Evolutionary conservation across 2,888 invertebrate genomes (phyloP).

Genomic region (Limnephilus lunatus): DNA sequence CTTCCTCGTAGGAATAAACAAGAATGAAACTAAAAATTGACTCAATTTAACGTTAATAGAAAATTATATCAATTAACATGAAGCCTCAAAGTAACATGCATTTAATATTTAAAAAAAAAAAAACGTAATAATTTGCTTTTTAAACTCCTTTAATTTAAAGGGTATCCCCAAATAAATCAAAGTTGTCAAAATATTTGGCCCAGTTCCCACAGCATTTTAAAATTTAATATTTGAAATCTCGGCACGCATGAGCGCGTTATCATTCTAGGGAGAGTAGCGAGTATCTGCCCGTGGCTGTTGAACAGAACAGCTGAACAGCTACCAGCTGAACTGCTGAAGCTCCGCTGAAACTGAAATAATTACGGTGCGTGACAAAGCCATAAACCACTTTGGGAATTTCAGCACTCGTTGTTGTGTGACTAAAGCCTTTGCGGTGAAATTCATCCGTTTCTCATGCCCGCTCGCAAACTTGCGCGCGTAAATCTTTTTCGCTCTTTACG

Average conservation of each 20-base stretch:
- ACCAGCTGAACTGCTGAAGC: background rate
- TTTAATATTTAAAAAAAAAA: background rate
- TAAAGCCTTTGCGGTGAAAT: constrained; percentile 36
- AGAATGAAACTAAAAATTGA: too few relatives aligned
- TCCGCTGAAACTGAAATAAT: constrained; percentile 44
- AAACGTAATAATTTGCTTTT: background rate
- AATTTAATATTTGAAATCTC: background rate
- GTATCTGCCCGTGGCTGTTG: background rate
- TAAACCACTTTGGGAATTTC: constrained; percentile 53
- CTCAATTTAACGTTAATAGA: too few relatives aligned
- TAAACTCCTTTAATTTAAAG: background rate
- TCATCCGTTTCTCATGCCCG: constrained; percentile 42
- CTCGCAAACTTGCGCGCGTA: constrained; percentile 39
- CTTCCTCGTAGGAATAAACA: too few relatives aligned
- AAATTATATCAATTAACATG: too few relatives aligned
- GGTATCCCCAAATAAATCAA: background rate
- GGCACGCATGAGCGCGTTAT: constrained; percentile 13
- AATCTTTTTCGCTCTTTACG: constrained; percentile 47
- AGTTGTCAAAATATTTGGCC: background rate
- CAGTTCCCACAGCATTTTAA: background rate
- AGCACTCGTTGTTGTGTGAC: constrained; percentile 29
- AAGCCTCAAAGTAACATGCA: background rate
- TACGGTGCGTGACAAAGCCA: constrained; percentile 47
- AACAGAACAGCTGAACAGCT: background rate
- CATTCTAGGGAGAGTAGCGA: background rate